phyloP scores from a whole-genome alignment of 2,113 vertebrate species.

The Argyrosomus japonicus region DNA sequence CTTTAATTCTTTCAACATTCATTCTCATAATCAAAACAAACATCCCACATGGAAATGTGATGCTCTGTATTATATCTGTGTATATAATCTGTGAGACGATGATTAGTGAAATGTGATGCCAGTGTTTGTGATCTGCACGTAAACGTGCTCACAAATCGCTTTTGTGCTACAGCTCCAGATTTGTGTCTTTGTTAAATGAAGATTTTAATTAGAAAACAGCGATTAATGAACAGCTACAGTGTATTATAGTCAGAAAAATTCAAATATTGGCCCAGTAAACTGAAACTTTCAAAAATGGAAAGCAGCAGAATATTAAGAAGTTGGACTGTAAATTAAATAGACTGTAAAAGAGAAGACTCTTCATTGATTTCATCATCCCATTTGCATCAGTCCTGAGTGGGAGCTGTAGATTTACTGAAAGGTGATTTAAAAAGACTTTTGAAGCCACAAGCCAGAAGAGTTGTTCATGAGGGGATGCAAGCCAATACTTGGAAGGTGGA shows the following conservation, averaged over 20 bases:
- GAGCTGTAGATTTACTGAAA: slow-evolving; percentile 3
- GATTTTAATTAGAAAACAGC: too few relatives aligned
- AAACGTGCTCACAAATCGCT: not conserved
- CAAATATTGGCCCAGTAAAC: not conserved
- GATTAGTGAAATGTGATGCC: not conserved
- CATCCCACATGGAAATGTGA: not conserved
- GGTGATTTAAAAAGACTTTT: slow-evolving; percentile 1
- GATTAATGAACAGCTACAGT: too few relatives aligned
- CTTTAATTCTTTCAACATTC: not conserved
- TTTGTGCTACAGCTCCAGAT: not conserved
- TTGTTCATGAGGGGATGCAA: not conserved
- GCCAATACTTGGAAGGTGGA: slow-evolving; percentile 2
- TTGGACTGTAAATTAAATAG: not conserved
- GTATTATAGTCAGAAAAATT: too few relatives aligned
- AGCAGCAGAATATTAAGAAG: not conserved
- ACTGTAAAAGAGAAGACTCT: not conserved
- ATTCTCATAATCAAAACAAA: not conserved
- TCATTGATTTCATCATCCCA: not conserved
- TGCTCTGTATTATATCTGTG: not conserved
- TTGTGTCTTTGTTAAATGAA: too few relatives aligned
- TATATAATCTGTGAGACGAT: not conserved
- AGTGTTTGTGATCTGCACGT: too few relatives aligned
- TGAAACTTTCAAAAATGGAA: not conserved
- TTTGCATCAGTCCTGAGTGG: slow-evolving; percentile 7
- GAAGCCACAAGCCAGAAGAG: not conserved